A percentile compares a stretch with the other conserved stretches of the same genome.
These are phyloP conservation scores for Melanotaenia parkinsoni DNA, from an alignment of 2,797 vertebrate species.

Conservation along the genomic window DNA sequence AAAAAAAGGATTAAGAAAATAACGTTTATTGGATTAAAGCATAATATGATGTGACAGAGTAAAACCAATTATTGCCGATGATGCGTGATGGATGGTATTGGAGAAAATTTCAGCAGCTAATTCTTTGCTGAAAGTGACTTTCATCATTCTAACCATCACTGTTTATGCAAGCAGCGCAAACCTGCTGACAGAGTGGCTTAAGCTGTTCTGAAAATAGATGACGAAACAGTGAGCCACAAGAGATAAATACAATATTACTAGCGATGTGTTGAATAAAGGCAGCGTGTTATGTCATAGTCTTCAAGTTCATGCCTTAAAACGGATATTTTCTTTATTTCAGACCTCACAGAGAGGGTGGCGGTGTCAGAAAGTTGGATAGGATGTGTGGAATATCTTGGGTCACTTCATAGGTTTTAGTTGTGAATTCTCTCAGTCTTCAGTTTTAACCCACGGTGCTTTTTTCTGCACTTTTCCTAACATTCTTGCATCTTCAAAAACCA, in stretches of 20 bases:
- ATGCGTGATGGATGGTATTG: constrained; percentile 25
- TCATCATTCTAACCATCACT: constrained; percentile 55
- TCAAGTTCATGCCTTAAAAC: neutral
- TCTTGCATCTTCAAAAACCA: constrained; percentile 61
- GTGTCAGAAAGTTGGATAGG: constrained; percentile 38
- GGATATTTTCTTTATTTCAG: constrained; percentile 12
- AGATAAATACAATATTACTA: neutral
- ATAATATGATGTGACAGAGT: constrained; percentile 14
- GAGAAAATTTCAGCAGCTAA: constrained; percentile 44
- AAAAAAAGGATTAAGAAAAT: constrained; percentile 44
- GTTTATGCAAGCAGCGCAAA: constrained; percentile 62
- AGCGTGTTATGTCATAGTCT: neutral
- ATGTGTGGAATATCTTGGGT: constrained; percentile 23
- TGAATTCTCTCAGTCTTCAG: constrained; percentile 12
- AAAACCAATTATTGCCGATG: constrained; percentile 43
- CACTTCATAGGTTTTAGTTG: constrained; percentile 23
- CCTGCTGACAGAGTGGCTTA: constrained; percentile 42
- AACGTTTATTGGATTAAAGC: constrained; percentile 52
- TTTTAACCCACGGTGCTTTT: constrained; percentile 1
- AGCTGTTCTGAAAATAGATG: constrained; percentile 29
- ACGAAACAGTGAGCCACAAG: constrained; percentile 19
- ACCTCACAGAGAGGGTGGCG: constrained; percentile 1
- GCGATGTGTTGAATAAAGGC: neutral
- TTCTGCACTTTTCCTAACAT: constrained; percentile 47
- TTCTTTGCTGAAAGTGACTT: constrained; percentile 66